A percentile compares a stretch with the other conserved stretches of the same genome.
Evolutionary conservation across 2,797 vertebrate genomes (phyloP).

Genomic region (Aeoliscus strigatus): DNA sequence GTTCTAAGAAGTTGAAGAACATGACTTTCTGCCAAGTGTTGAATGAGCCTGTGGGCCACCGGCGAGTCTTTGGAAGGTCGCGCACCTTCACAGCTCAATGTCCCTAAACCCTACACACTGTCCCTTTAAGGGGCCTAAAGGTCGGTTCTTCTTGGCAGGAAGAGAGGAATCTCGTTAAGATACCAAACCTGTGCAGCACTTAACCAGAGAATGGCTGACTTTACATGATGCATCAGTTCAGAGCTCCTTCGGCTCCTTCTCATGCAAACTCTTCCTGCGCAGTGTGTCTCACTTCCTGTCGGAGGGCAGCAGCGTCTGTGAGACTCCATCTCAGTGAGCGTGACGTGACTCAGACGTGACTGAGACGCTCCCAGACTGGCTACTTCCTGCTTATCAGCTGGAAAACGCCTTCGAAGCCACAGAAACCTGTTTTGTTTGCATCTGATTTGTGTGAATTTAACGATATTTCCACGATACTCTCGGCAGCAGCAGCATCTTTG

Average conservation of each 20-base stretch:
- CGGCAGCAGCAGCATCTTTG: no score
- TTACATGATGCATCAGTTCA: background rate
- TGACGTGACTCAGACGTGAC: slow-evolving; percentile 10
- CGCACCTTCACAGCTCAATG: no score
- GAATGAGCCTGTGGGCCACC: no score
- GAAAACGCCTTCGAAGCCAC: background rate
- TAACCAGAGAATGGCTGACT: no score
- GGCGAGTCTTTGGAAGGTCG: no score
- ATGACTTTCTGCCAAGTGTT: no score
- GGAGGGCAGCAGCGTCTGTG: slow-evolving; percentile 20
- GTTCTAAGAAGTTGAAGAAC: no score
- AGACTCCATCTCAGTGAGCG: slow-evolving; percentile 24
- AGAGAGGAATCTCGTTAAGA: background rate
- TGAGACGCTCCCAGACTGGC: slow-evolving; percentile 9
- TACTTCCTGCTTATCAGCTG: slow-evolving; percentile 8
- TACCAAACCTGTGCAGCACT: no score
- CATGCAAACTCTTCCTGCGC: slow-evolving; percentile 37
- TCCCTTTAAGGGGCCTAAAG: no score
- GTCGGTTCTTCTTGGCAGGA: background rate
- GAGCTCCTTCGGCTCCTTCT: slow-evolving; percentile 16
- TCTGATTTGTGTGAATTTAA: slow-evolving; percentile 14
- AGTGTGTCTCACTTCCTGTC: slow-evolving; percentile 49
- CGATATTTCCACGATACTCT: no score
- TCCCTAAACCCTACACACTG: no score
- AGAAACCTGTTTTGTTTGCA: no score